Base-by-base conservation (phyloP, 2,113 vertebrate species). In the Prolemur simus region DNA sequence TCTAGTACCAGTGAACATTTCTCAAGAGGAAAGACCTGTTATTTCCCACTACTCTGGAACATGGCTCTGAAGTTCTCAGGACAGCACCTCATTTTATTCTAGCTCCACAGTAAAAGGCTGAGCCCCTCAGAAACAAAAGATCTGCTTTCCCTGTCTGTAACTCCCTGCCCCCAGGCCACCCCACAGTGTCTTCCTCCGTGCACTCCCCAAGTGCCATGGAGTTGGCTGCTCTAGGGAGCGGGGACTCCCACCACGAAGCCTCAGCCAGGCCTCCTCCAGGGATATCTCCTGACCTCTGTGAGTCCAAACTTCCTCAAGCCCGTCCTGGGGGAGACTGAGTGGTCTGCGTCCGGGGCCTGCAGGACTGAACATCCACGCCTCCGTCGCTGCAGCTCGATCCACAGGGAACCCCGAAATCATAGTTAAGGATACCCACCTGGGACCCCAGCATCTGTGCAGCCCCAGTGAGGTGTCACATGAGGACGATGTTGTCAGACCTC, bases 281-380 rank as follows among this genome's bases (percentile, higher is more conserved):
- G 17, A 17, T 1, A 6, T 45, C 68, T n/a, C 37, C 77, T 3
- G 37, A n/a, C 56, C 66, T 15, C 2, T 17, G 6, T 6, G 64
- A 20, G 42, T 27, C 34, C 29, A 1, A 10, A 29, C 52, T 42
- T 25, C 34, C 86, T 47, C 3, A 0, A 6, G 56, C 68, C 49
- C 18, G 37, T 74, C 56, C 45, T 4, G 13, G 37, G 68, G 37
- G 52, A 9, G 34, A 5, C 42, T 34, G 25, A 3, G 32, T 20
- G 32, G 25, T 0, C 3, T 6, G 0, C 3, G 0, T 0, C 10
- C 0, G 78, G 14, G 52, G 14, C 11, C n/a, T 0, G 14, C n/a
- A 60, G 52, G 13, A 6, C 17, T 0, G 2, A 10, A 45, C 7
- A 1, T 1, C 76, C 25, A 9, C 5, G 0, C 15, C 21, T 34